Evolutionary conservation across 2,888 invertebrate genomes (phyloP).

Genomic region (Stratiomys singularior): DNA sequence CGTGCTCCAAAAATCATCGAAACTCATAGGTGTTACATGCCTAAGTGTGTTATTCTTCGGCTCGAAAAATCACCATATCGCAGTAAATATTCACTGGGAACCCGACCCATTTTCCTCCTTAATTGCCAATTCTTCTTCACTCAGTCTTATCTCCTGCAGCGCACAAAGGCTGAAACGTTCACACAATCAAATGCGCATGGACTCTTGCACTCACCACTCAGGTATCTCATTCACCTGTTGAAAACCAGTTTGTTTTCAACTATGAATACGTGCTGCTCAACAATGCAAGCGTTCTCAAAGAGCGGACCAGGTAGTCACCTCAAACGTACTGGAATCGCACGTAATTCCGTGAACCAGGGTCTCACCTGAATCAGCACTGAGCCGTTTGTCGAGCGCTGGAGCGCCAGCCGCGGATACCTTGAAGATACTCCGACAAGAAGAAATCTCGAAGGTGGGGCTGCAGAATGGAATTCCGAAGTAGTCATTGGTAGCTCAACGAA

Average conservation of each 20-base stretch:
- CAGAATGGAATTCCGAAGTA: slow-evolving; percentile 35
- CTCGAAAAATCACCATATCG: too few species aligned
- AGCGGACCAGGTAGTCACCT: neutral
- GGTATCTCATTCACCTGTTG: slow-evolving; percentile 40
- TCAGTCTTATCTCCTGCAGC: too few species aligned
- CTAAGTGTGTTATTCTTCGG: too few species aligned
- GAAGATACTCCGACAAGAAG: slow-evolving; percentile 3
- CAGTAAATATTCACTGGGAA: too few species aligned
- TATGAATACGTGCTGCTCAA: slow-evolving; percentile 3
- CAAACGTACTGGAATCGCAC: neutral
- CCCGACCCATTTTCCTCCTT: too few species aligned
- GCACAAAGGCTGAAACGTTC: neutral
- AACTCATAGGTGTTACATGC: too few species aligned
- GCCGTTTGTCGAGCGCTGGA: neutral
- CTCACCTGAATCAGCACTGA: neutral
- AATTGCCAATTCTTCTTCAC: too few species aligned
- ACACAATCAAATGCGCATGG: neutral
- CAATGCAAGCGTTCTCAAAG: neutral
- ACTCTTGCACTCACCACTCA: neutral
- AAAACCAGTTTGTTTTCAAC: slow-evolving; percentile 36
- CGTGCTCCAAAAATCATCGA: too few species aligned
- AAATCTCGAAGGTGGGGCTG: slow-evolving; percentile 39
- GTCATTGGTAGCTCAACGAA: neutral
- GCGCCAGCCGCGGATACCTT: neutral
- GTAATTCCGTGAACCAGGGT: neutral